Evolutionary conservation across 35 echinoderm and acorn worm genomes (phyloP).

Genomic region (Lytechinus variegatus): DNA sequence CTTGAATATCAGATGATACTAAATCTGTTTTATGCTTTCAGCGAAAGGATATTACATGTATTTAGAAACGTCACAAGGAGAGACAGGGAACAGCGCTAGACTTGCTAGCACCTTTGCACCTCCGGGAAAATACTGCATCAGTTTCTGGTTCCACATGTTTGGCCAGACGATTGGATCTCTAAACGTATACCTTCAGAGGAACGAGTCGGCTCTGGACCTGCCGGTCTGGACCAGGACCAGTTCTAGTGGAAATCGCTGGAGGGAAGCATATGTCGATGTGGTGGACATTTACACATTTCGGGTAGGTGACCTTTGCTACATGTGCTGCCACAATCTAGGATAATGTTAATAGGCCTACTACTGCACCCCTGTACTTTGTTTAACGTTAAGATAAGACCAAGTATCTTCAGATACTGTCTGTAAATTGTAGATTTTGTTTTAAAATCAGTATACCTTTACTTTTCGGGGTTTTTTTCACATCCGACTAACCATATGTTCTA

Average conservation of each 20-base stretch:
- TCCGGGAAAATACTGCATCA: constrained; percentile 59
- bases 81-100: constrained; percentile 52
- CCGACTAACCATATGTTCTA: too few species aligned
- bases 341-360: too few species aligned
- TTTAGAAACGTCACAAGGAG: constrained; percentile 64
- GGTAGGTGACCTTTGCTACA: not conserved
- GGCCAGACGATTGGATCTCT: constrained; percentile 68
- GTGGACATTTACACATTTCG: not conserved
- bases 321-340: too few species aligned
- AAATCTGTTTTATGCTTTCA: not conserved
- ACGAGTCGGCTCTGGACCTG: not conserved
- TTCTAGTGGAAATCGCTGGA: not conserved
- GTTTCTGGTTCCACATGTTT: constrained; percentile 90
- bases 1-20: too few species aligned
- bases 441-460: too few species aligned
- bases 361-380: too few species aligned
- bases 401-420: too few species aligned
- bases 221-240: not conserved
- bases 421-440: too few species aligned
- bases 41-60: constrained; percentile 67
- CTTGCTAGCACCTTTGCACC: constrained; percentile 51
- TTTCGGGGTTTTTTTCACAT: too few species aligned
- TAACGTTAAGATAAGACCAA: too few species aligned
- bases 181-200: constrained; percentile 23
- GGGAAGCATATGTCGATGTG: not conserved